Evolutionary conservation across 2,888 invertebrate genomes (phyloP).

Genomic region (Exephanes ischioxanthus): DNA sequence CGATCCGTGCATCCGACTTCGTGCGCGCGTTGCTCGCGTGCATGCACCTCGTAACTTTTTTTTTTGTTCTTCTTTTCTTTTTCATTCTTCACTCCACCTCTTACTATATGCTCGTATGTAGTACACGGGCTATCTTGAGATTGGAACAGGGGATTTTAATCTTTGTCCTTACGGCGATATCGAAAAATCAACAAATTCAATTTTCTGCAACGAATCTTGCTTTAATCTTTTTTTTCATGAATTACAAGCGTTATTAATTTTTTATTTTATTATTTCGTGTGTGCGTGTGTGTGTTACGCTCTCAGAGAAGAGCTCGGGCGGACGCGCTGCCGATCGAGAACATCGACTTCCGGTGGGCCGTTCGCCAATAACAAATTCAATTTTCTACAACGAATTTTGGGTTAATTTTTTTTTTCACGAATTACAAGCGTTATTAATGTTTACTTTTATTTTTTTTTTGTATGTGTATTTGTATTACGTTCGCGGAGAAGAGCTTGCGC

Average conservation of each 20-base stretch:
- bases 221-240: background rate
- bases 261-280: background rate
- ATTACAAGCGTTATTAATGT: too few relatives aligned
- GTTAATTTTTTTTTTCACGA: too few relatives aligned
- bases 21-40: conserved; percentile 60
- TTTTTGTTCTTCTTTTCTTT: conserved; percentile 24
- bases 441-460: too few relatives aligned
- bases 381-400: too few relatives aligned
- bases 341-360: conserved; percentile 67
- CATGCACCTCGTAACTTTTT: conserved; percentile 53
- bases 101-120: conserved; percentile 20
- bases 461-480: background rate
- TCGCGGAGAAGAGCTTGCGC: conserved; percentile 43
- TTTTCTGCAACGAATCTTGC: background rate
- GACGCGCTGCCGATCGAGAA: conserved; percentile 49
- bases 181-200: background rate
- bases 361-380: conserved; percentile 60
- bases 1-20: conserved; percentile 65
- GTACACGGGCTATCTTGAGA: conserved; percentile 2
- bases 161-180: background rate
- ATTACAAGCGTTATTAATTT: background rate
- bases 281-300: background rate
- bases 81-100: conserved; percentile 39
- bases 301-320: conserved; percentile 47
- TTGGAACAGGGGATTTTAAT: conserved; percentile 13